A percentile compares a stretch with the other conserved stretches of the same genome.
These are phyloP conservation scores for Tromatobia lineatoria DNA, from an alignment of 2,888 invertebrate genomes.

Conservation along the genomic window DNA sequence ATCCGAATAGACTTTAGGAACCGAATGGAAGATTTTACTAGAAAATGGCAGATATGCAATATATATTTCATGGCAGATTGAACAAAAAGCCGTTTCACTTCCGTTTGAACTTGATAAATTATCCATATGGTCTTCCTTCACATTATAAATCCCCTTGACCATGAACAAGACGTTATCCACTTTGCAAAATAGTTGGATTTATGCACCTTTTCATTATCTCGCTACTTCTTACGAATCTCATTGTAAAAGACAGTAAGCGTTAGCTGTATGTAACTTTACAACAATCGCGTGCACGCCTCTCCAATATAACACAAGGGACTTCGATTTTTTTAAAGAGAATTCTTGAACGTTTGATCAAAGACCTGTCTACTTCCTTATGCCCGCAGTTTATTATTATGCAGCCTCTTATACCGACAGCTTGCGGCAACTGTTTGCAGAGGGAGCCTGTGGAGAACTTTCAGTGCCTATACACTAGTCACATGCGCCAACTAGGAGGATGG, in stretches of 20 bases:
- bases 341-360: constrained; percentile 11
- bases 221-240: neutral
- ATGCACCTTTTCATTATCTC: too few relatives aligned
- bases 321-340: neutral
- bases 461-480: neutral
- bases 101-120: too few relatives aligned
- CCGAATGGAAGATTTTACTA: too few relatives aligned
- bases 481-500: neutral
- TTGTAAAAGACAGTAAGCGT: neutral
- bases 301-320: neutral
- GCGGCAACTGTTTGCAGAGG: neutral
- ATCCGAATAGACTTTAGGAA: too few relatives aligned
- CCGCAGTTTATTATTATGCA: neutral
- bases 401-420: neutral
- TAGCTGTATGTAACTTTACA: neutral
- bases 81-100: too few relatives aligned
- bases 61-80: too few relatives aligned
- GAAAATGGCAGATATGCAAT: too few relatives aligned
- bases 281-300: neutral
- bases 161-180: too few relatives aligned
- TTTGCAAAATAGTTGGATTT: too few relatives aligned
- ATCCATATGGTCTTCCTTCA: too few relatives aligned
- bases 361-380: neutral
- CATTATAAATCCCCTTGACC: too few relatives aligned
- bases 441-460: neutral